Conservation (phyloP, 1,140 invertebrate species). For the Cyclargus thomasi region DNA sequence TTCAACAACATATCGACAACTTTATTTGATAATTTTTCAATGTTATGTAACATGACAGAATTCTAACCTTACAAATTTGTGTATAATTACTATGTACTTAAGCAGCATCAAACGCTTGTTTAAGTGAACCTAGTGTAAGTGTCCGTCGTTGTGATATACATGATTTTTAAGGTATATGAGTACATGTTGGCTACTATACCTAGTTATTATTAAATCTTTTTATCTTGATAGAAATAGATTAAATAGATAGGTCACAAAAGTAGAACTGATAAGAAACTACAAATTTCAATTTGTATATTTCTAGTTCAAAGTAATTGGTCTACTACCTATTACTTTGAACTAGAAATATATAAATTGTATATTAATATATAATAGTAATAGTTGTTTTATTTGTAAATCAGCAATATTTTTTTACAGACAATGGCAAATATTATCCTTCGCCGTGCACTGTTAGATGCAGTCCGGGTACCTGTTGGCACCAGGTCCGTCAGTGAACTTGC, state of each 20-base stretch:
- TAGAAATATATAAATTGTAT: background rate
- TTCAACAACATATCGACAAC: too few species aligned
- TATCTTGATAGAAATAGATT: background rate
- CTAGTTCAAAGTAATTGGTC: background rate
- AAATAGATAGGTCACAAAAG: background rate
- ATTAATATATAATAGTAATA: too few species aligned
- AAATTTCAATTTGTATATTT: background rate
- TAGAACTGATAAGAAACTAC: background rate
- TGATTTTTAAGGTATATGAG: too few species aligned
- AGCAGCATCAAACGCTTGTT: background rate
- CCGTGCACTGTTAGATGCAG: conserved; percentile 60
- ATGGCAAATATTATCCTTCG: conserved; percentile 63
- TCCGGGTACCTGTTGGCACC: conserved; percentile 56
- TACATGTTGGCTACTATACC: too few species aligned
- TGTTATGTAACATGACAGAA: conserved; percentile 13
- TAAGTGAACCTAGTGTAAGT: background rate
- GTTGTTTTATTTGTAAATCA: too few species aligned
- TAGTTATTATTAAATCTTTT: background rate
- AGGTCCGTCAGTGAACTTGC: conserved; percentile 49
- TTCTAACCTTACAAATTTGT: conserved; percentile 9
- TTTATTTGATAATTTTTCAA: background rate
- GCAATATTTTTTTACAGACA: background rate
- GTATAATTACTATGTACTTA: background rate
- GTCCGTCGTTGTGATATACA: too few species aligned
- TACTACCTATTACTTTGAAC: background rate